phyloP scores from a whole-genome alignment of 2,888 invertebrate species.

The Thecophora atra region DNA sequence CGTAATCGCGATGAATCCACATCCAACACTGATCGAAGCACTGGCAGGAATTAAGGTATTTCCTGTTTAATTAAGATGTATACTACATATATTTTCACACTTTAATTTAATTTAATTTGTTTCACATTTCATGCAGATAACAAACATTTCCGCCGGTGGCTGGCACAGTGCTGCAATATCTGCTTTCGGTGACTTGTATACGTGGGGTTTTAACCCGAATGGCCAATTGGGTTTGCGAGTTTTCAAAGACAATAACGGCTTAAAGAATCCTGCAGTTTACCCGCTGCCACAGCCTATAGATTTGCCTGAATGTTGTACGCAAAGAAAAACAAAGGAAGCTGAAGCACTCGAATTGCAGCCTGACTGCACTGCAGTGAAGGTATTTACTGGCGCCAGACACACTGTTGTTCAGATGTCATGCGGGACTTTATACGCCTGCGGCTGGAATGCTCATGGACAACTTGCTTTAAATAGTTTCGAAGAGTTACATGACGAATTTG shows the following conservation, averaged over 20 bases:
- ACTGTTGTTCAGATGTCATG: constrained; percentile 76
- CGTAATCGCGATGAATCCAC: constrained; percentile 69
- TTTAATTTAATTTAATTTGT: too few species aligned
- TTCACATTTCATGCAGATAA: constrained; percentile 65
- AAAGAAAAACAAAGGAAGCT: background rate
- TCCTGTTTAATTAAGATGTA: background rate
- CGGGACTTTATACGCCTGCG: constrained; percentile 77
- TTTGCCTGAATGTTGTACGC: constrained; percentile 50
- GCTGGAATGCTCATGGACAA: constrained; percentile 86
- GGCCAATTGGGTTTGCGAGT: constrained; percentile 81
- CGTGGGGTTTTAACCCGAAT: constrained; percentile 91
- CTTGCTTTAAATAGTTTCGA: constrained; percentile 65
- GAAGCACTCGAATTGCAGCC: constrained; percentile 40
- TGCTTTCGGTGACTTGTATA: constrained; percentile 82
- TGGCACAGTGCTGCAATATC: constrained; percentile 89
- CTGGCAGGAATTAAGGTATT: constrained; percentile 76
- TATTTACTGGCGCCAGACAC: constrained; percentile 81
- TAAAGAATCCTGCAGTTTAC: constrained; percentile 58
- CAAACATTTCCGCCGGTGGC: constrained; percentile 79
- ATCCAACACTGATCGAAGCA: constrained; percentile 76
- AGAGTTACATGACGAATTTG: constrained; percentile 49
- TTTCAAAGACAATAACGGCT: constrained; percentile 52
- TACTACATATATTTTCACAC: background rate
- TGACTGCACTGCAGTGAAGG: constrained; percentile 66
- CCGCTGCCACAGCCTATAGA: constrained; percentile 62